These are phyloP conservation scores for Drosophila paracracens DNA, from an alignment of 2,888 invertebrate genomes.

Conservation along the genomic window DNA sequence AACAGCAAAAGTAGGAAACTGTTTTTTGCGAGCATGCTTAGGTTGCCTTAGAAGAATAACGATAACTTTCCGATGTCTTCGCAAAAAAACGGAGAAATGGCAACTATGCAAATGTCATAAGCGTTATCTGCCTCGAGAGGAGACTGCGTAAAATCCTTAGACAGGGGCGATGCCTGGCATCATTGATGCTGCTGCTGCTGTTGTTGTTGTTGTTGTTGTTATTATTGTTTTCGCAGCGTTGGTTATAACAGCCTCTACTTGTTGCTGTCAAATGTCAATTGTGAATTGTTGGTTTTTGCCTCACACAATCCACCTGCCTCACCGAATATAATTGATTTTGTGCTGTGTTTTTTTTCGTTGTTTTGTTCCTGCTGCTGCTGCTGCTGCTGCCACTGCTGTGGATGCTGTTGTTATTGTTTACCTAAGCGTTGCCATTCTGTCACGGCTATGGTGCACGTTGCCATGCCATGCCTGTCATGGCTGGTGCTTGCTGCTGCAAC, in stretches of 20 bases:
- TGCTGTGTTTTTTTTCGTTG: conserved; percentile 3
- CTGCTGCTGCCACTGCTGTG: background rate
- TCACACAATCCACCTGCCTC: conserved; percentile 23
- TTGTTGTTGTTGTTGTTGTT: conserved; percentile 5
- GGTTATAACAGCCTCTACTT: conserved; percentile 47
- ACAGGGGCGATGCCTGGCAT: conserved; percentile 16
- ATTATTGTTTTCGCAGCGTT: conserved; percentile 1
- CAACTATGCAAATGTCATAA: conserved; percentile 1
- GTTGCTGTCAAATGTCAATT: conserved; percentile 65
- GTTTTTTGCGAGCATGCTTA: background rate
- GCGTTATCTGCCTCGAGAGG: background rate
- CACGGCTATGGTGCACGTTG: conserved; percentile 16
- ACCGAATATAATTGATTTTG: conserved; percentile 60
- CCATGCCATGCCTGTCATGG: conserved; percentile 24
- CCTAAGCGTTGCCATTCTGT: conserved; percentile 45
- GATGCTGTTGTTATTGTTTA: conserved; percentile 42
- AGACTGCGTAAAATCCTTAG: conserved; percentile 29
- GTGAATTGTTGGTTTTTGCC: conserved; percentile 10
- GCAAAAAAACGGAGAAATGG: background rate
- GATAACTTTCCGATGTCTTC: background rate
- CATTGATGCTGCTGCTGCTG: background rate
- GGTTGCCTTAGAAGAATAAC: background rate
- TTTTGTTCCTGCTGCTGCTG: conserved; percentile 2
- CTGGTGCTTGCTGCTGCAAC: conserved; percentile 53
- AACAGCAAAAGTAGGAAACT: background rate